Percentiles rank a stretch among this genome's conserved stretches.
Conservation (phyloP, 2,113 vertebrate genomes). For the Odocoileus hemionus region DNA sequence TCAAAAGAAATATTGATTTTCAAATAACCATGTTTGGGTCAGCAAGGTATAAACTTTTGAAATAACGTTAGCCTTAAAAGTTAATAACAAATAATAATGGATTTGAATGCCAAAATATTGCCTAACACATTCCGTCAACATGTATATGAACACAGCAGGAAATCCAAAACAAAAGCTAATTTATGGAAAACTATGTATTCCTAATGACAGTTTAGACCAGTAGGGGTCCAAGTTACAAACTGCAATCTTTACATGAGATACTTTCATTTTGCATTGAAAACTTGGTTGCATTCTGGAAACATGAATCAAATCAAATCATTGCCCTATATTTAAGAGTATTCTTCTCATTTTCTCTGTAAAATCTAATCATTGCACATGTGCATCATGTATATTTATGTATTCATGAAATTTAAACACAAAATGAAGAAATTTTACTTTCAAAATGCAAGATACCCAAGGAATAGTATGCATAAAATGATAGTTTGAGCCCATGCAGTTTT, state of each 20-base stretch:
- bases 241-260: constrained; percentile 76
- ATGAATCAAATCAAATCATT: constrained; percentile 82
- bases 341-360: constrained; percentile 74
- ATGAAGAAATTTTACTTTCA: constrained; percentile 45
- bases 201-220: constrained; percentile 84
- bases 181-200: constrained; percentile 89
- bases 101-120: constrained; percentile 77
- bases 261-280: constrained; percentile 81
- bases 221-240: constrained; percentile 85
- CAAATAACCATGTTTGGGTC: constrained; percentile 63
- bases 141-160: constrained; percentile 84
- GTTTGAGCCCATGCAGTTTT: neutral
- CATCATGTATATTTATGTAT: constrained; percentile 65
- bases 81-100: constrained; percentile 74
- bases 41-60: constrained; percentile 48
- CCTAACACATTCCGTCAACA: constrained; percentile 78
- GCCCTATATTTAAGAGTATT: constrained; percentile 75
- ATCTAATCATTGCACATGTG: constrained; percentile 71
- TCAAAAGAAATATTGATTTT: constrained; percentile 46
- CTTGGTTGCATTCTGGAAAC: constrained; percentile 76
- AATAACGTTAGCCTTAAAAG: constrained; percentile 61
- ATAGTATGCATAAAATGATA: neutral
- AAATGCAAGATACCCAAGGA: constrained; percentile 15
- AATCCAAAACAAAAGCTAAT: constrained; percentile 85
- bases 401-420: constrained; percentile 68